phyloP scores from a whole-genome alignment of 2,113 vertebrate genomes.

The Mesoclemmys tuberculata region DNA sequence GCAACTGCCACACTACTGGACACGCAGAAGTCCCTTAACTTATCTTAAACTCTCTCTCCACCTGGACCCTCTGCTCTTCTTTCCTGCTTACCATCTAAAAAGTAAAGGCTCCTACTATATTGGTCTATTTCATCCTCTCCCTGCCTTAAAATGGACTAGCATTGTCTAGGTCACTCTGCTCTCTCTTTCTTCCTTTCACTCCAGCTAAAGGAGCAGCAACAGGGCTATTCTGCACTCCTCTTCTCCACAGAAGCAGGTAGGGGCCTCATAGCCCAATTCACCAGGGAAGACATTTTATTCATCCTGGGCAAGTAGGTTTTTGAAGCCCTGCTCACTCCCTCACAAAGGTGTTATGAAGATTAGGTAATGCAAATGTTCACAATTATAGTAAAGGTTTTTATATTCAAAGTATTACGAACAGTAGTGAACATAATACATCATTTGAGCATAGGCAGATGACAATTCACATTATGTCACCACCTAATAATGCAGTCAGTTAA shows the following conservation, averaged over 20 bases:
- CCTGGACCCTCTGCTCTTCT: neutral
- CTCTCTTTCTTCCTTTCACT: neutral
- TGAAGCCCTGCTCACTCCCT: neutral
- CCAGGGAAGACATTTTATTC: neutral
- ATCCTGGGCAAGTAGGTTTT: neutral
- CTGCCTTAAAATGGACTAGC: neutral
- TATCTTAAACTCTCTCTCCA: neutral
- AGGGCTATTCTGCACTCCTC: neutral
- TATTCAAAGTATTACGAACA: neutral
- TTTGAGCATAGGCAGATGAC: neutral
- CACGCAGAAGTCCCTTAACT: neutral
- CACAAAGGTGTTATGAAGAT: neutral
- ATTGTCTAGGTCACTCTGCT: neutral
- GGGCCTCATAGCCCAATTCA: neutral
- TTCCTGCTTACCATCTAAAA: neutral
- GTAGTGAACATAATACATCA: neutral
- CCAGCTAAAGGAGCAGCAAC: neutral
- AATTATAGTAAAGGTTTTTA: neutral
- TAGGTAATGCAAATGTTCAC: neutral
- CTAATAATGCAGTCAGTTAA: conserved; percentile 5
- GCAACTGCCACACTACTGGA: neutral
- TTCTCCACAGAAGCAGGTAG: neutral
- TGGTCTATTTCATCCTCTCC: neutral
- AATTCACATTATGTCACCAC: neutral
- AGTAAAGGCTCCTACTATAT: neutral